Conservation (phyloP, 2,888 invertebrate genomes). For the Hirtodrosophila cameraria region DNA sequence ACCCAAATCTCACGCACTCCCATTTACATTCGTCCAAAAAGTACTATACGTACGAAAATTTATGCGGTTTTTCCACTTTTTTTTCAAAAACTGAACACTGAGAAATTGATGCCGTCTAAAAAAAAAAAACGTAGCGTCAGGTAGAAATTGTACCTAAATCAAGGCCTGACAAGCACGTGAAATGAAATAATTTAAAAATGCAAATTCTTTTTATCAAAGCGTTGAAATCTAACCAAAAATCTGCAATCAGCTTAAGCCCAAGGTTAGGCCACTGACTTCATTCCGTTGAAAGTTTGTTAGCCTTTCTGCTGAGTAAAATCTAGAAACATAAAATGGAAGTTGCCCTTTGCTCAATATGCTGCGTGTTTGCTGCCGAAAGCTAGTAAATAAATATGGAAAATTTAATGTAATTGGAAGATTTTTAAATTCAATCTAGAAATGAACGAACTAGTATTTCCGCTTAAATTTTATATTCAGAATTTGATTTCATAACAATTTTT, state of each 20-base stretch:
- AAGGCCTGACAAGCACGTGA: slow-evolving; percentile 77
- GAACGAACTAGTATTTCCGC: background rate
- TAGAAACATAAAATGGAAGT: slow-evolving; percentile 9
- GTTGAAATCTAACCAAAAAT: slow-evolving; percentile 52
- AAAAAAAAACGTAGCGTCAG: slow-evolving; percentile 29
- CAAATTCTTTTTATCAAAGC: slow-evolving; percentile 62
- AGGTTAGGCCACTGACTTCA: slow-evolving; percentile 32
- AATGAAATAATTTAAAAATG: slow-evolving; percentile 78
- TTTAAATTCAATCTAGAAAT: background rate
- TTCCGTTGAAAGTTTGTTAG: slow-evolving; percentile 17
- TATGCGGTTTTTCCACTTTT: slow-evolving; percentile 62
- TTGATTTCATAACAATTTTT: no score
- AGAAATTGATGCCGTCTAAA: slow-evolving; percentile 17
- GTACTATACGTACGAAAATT: slow-evolving; percentile 53
- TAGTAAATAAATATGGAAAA: background rate
- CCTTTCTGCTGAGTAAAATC: slow-evolving; percentile 1
- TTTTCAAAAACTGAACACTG: slow-evolving; percentile 35
- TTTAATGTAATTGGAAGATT: slow-evolving; percentile 4
- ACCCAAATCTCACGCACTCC: slow-evolving; percentile 72
- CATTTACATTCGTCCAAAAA: slow-evolving; percentile 50
- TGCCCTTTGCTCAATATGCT: slow-evolving; percentile 24
- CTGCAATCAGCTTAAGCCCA: slow-evolving; percentile 47
- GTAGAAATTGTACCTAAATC: slow-evolving; percentile 71
- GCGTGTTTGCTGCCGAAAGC: slow-evolving; percentile 1
- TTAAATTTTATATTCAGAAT: no score